These are phyloP conservation scores for Lordiphosa stackelbergi DNA, from an alignment of 1,140 invertebrate species.

Conservation along the genomic window DNA sequence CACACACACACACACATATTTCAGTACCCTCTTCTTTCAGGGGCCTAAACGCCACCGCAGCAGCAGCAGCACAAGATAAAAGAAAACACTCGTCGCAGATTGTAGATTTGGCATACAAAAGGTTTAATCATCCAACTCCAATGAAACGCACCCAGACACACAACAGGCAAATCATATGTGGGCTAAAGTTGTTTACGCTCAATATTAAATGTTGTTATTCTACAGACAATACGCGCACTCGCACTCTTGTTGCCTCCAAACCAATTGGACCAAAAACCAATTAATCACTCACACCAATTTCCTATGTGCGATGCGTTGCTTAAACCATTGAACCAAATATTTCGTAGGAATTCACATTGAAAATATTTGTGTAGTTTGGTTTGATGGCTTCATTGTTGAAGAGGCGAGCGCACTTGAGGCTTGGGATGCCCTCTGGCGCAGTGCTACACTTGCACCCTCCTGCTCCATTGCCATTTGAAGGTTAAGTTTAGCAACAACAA, in stretches of 20 bases:
- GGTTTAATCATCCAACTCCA: constrained; percentile 48
- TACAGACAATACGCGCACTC: constrained; percentile 5
- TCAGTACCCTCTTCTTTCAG: constrained; percentile 20
- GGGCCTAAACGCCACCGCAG: constrained; percentile 28
- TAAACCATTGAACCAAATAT: constrained; percentile 52
- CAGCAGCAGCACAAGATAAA: constrained; percentile 40
- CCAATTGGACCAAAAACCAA: constrained; percentile 38
- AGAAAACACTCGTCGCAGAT: constrained; percentile 42
- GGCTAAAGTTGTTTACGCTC: constrained; percentile 40
- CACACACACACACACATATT: neutral
- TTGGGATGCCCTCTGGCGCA: constrained; percentile 29
- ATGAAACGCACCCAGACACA: constrained; percentile 29
- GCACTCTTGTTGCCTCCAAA: constrained; percentile 37
- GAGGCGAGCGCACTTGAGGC: constrained; percentile 41
- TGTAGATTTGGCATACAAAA: constrained; percentile 37
- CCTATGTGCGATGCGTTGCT: constrained; percentile 55
- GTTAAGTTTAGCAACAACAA: constrained; percentile 17
- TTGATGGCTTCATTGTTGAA: constrained; percentile 71
- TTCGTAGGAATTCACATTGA: constrained; percentile 44
- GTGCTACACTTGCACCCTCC: constrained; percentile 35
- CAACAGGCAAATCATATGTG: constrained; percentile 39
- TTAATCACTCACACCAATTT: constrained; percentile 62
- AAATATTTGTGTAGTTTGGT: constrained; percentile 43
- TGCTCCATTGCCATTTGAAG: constrained; percentile 62
- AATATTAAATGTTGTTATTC: constrained; percentile 45